Evolutionary conservation across 2,888 invertebrate genomes (phyloP).

Genomic region (Luffia ferchaultella): DNA sequence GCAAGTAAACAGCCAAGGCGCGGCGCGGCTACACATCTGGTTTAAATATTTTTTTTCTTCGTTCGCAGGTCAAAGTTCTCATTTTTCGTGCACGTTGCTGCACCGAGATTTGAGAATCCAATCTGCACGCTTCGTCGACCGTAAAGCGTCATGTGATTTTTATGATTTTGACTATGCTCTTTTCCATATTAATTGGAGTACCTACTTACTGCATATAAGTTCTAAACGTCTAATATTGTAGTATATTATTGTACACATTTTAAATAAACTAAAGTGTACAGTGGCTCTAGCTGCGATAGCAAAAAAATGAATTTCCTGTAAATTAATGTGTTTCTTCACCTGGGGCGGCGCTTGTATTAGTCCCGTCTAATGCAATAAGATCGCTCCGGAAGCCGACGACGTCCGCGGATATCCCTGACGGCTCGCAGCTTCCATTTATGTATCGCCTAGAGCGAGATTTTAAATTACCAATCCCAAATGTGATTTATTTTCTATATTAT

Average conservation of each 20-base stretch:
- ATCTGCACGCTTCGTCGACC: too few relatives aligned
- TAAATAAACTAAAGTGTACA: too few relatives aligned
- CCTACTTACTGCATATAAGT: too few relatives aligned
- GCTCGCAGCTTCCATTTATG: not conserved
- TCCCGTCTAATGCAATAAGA: not conserved
- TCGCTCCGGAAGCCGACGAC: not conserved
- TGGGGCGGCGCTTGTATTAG: not conserved
- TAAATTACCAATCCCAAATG: too few relatives aligned
- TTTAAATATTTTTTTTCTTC: constrained; percentile 47
- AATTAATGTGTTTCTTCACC: not conserved
- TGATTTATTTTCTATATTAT: too few relatives aligned
- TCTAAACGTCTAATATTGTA: too few relatives aligned
- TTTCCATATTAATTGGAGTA: too few relatives aligned
- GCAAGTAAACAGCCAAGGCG: constrained; percentile 46
- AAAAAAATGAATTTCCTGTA: not conserved
- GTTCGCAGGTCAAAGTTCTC: constrained; percentile 29
- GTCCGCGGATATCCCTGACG: not conserved
- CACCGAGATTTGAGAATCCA: constrained; percentile 37
- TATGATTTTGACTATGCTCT: too few relatives aligned
- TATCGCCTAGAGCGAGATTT: too few relatives aligned
- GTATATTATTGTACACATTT: too few relatives aligned
- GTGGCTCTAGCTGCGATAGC: too few relatives aligned
- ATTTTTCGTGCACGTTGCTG: constrained; percentile 33
- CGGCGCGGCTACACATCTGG: constrained; percentile 44
- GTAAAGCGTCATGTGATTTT: constrained; percentile 14